Base-by-base conservation (phyloP, 2,113 vertebrate species). In the Helogale parvula region DNA sequence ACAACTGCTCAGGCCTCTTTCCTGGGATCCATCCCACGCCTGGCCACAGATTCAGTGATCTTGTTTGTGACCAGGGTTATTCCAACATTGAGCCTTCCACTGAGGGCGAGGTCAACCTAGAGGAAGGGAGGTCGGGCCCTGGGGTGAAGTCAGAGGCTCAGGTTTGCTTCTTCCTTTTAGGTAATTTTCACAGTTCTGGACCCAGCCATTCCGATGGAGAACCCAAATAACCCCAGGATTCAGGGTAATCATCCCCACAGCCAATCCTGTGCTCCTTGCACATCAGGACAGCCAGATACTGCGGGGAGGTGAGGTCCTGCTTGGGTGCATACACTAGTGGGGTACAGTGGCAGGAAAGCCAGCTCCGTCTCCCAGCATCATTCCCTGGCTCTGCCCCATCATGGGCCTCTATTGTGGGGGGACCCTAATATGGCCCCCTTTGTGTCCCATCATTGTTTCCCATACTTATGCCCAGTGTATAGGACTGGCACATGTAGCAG, bases 161-260 rank as follows among this genome's bases (percentile, higher is more conserved):
- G 14, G 31, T 21, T 25, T 57, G 23, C 71, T 86, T 3, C 23
- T 45, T 54, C 93, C 33, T 94, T 19, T 7, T 83, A 99, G 99
- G 99, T 99, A 23, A 99, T 99, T 98, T 99, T 99, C 97, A 99
- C 99, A 98, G 99, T 99, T 77, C 97, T 99, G 96, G 99, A 99
- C 94, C 99, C 99, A 47, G 98, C 99, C 68, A 99, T 99, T 90
- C 98, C 98, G 0, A 98, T 99, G 88, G 99, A 98, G 60, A 99
- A 99, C 96, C 99, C 99, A 12, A 99, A 99, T 97, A 99, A 99
- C 96, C 94, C 98, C 13, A 98, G 99, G 88, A 99, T 99, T 97
- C 99, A 99, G 99, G 99, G 99, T 99, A 92, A 97, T 97, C 8
- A 23, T 60, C 8, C 33, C n/a, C 45, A 63, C 0, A 50, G 63